Percentiles rank a stretch among this genome's conserved stretches.
phyloP scores from a whole-genome alignment of 2,888 invertebrate genomes.

The Mythimna ferrago region DNA sequence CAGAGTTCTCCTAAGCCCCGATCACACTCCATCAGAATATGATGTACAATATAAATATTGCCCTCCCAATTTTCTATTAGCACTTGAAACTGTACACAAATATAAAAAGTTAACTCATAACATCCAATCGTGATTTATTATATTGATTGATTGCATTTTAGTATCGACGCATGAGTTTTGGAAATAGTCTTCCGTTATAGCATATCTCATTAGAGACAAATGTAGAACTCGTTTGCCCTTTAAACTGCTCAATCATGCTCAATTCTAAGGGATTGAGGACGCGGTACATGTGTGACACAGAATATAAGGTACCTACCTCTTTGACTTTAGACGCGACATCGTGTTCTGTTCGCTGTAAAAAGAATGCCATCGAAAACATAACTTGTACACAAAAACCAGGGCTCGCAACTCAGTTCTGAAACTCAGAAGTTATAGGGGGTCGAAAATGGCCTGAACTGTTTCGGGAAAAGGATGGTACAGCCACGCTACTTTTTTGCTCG shows the following conservation, averaged over 20 bases:
- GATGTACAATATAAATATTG: background rate
- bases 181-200: conserved; percentile 37
- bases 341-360: background rate
- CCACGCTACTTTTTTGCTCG: no score
- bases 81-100: conserved; percentile 1
- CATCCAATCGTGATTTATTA: conserved; percentile 18
- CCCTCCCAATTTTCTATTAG: background rate
- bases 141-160: conserved; percentile 23
- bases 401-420: no score
- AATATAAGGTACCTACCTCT: background rate
- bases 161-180: conserved; percentile 20
- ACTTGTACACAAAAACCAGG: no score
- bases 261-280: conserved; percentile 37
- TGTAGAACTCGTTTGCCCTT: conserved; percentile 60
- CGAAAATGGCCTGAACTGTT: no score
- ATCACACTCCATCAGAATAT: no score
- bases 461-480: no score
- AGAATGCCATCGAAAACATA: no score
- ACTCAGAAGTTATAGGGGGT: no score
- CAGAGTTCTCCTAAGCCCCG: no score
- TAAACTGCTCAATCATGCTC: conserved; percentile 61
- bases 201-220: conserved; percentile 55
- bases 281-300: conserved; percentile 37
- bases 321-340: no score
- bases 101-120: conserved; percentile 8